Evolutionary conservation across 2,888 invertebrate genomes (phyloP).

Genomic region (Odontothrips loti): DNA sequence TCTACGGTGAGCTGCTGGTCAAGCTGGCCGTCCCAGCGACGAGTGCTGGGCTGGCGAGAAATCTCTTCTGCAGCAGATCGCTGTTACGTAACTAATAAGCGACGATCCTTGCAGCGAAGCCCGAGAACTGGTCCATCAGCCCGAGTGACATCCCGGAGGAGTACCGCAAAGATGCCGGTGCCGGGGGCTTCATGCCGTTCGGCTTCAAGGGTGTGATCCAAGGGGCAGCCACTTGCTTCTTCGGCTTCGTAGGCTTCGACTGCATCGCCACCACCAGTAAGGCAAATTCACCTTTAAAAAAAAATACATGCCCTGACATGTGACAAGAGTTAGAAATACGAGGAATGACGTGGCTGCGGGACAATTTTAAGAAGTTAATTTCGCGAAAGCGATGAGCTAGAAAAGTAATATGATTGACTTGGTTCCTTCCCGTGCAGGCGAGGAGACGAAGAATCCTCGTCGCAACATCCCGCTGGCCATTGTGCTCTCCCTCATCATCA

Average conservation of each 20-base stretch:
- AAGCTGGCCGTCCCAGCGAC: too few relatives aligned
- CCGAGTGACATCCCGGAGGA: neutral
- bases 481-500: constrained; percentile 73
- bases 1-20: constrained; percentile 60
- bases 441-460: constrained; percentile 92
- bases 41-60: too few relatives aligned
- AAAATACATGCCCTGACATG: too few relatives aligned
- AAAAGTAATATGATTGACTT: too few relatives aligned
- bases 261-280: constrained; percentile 79
- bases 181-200: constrained; percentile 89
- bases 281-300: neutral
- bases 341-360: too few relatives aligned
- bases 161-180: constrained; percentile 53
- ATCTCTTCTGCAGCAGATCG: too few relatives aligned
- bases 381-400: too few relatives aligned
- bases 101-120: neutral
- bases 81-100: too few relatives aligned
- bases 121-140: neutral
- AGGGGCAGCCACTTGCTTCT: constrained; percentile 80
- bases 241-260: constrained; percentile 86
- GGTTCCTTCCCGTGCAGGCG: constrained; percentile 49
- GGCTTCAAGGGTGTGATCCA: constrained; percentile 83
- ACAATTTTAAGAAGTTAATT: too few relatives aligned
- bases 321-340: too few relatives aligned
- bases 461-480: constrained; percentile 87